Percentiles rank a stretch among this genome's conserved stretches.
phyloP scores from a whole-genome alignment of 2,113 vertebrate species.

The Speoplatyrhinus poulsoni region DNA sequence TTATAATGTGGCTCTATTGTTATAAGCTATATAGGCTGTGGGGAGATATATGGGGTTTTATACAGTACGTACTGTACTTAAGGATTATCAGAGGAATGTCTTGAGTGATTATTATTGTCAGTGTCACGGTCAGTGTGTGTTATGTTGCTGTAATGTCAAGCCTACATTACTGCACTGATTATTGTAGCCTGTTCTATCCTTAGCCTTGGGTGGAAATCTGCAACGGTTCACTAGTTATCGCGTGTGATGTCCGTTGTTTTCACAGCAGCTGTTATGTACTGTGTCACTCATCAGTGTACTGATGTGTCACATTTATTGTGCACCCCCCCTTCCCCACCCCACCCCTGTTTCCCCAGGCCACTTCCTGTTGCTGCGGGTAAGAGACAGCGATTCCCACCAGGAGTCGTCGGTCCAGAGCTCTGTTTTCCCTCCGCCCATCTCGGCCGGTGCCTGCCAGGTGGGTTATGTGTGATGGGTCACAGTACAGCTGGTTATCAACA shows the following conservation, averaged over 20 bases:
- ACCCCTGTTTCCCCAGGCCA: conserved; percentile 68
- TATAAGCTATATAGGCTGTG: no score
- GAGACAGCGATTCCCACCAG: conserved; percentile 50
- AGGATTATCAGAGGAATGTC: conserved; percentile 8
- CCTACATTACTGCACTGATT: neutral
- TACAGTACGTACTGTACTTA: neutral
- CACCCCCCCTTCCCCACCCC: neutral
- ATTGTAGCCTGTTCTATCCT: conserved; percentile 1
- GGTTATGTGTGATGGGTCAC: neutral
- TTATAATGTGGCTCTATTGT: no score
- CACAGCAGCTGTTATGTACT: neutral
- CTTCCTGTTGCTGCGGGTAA: conserved; percentile 81
- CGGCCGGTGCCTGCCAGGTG: conserved; percentile 79
- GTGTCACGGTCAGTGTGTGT: neutral
- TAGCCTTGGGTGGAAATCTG: neutral
- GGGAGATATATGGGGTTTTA: no score
- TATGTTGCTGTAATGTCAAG: neutral
- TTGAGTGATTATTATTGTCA: conserved; percentile 8
- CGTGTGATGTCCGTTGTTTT: neutral
- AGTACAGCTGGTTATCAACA: neutral
- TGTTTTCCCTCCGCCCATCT: conserved; percentile 71
- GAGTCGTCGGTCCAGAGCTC: conserved; percentile 73
- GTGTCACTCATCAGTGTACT: neutral
- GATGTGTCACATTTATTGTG: conserved; percentile 27
- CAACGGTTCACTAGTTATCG: neutral